Conservation (phyloP, 1,140 invertebrate species). For the Trichonephila clavata region DNA sequence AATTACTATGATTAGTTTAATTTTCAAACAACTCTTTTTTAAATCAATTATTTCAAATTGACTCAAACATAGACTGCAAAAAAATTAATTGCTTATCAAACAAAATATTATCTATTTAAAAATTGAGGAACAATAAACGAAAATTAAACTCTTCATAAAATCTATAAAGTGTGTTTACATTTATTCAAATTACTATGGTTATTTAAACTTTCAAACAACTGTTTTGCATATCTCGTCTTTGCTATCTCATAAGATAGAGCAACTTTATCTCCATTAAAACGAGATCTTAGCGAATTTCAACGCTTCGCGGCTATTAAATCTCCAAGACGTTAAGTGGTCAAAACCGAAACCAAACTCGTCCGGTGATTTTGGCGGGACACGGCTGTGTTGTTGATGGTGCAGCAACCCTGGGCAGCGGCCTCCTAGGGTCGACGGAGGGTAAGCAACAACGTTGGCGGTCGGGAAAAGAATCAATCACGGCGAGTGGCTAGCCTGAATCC, state of each 20-base stretch:
- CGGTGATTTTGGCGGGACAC: constrained; percentile 40
- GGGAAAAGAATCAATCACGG: constrained; percentile 65
- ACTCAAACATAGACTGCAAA: too few relatives aligned
- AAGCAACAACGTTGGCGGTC: constrained; percentile 57
- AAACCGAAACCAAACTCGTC: neutral
- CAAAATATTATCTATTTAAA: too few relatives aligned
- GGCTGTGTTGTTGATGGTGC: neutral
- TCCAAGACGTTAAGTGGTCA: constrained; percentile 12
- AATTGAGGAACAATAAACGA: too few relatives aligned
- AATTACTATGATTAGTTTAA: neutral
- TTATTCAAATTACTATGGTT: neutral
- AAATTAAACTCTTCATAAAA: too few relatives aligned
- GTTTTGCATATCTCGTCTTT: neutral
- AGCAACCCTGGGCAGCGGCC: constrained; percentile 28
- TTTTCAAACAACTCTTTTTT: neutral
- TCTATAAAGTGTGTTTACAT: too few relatives aligned
- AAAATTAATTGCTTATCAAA: too few relatives aligned
- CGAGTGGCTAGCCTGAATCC: constrained; percentile 48
- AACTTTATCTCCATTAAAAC: neutral
- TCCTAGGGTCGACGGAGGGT: constrained; percentile 29
- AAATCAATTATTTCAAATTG: too few relatives aligned
- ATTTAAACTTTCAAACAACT: neutral
- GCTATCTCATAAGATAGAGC: neutral
- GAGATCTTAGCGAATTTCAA: neutral
- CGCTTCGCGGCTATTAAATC: neutral